Conservation (phyloP, 2,888 invertebrate genomes). For the Clepsis dumicolana region DNA sequence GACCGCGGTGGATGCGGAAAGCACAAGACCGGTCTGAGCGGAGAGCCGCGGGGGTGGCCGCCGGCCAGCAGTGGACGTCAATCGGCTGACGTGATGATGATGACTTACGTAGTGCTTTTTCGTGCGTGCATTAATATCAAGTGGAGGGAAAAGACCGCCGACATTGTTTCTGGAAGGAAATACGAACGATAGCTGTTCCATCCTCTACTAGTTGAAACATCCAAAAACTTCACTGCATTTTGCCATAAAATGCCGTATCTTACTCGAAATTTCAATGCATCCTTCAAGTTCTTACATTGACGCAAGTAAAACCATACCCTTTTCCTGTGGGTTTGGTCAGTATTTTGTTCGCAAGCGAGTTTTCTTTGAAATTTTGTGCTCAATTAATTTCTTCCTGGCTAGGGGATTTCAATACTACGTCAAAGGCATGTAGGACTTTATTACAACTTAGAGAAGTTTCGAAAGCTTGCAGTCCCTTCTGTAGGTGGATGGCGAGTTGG, state of each 20-base stretch:
- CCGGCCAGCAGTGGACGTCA: too few species aligned
- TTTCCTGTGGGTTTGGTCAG: background rate
- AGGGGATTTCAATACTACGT: constrained; percentile 61
- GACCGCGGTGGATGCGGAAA: too few species aligned
- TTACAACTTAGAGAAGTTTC: constrained; percentile 54
- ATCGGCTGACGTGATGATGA: too few species aligned
- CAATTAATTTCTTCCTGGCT: constrained; percentile 66
- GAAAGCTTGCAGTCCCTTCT: constrained; percentile 41
- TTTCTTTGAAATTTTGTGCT: constrained; percentile 57
- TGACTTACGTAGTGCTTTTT: too few species aligned
- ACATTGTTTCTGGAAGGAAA: too few species aligned
- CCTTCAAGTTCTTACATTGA: background rate
- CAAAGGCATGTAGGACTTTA: constrained; percentile 56
- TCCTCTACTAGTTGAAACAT: too few species aligned
- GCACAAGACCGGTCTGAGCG: too few species aligned
- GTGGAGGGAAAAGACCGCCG: too few species aligned
- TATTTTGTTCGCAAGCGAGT: constrained; percentile 5
- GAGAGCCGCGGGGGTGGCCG: too few species aligned
- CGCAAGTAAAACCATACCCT: constrained; percentile 1
- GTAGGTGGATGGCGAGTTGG: background rate
- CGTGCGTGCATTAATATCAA: too few species aligned
- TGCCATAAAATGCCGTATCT: constrained; percentile 34
- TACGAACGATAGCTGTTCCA: background rate
- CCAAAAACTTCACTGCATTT: constrained; percentile 19
- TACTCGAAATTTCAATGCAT: constrained; percentile 34